These are phyloP conservation scores for Drosophila aff. DNA, from an alignment of 1,140 invertebrate genomes.

Conservation along the genomic window DNA sequence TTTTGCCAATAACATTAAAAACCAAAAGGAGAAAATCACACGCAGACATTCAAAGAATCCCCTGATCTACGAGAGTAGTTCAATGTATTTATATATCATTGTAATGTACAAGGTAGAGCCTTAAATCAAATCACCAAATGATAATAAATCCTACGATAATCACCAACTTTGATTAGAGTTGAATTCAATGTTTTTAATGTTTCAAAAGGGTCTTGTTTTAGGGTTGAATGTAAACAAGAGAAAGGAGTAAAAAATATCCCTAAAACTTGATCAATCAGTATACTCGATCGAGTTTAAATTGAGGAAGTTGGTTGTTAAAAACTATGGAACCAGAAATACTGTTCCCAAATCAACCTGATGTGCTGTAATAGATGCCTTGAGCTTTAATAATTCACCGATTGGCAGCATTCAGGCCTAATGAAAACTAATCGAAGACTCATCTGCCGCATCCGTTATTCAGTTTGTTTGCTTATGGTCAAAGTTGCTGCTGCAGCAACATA, in stretches of 20 bases:
- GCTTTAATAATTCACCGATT: constrained; percentile 1
- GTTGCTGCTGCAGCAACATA: constrained; percentile 34
- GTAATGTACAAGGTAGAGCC: constrained; percentile 54
- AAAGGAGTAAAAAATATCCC: no score
- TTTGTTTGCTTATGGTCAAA: constrained; percentile 28
- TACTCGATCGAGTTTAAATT: not conserved
- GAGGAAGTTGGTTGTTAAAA: no score
- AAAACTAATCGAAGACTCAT: constrained; percentile 22
- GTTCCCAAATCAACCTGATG: not conserved
- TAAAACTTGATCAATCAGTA: no score
- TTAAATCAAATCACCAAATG: constrained; percentile 55
- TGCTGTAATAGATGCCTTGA: not conserved
- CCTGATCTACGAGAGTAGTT: constrained; percentile 37
- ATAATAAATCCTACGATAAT: constrained; percentile 50
- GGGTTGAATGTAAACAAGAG: no score
- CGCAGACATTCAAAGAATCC: constrained; percentile 22
- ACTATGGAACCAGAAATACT: not conserved
- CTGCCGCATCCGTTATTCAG: constrained; percentile 4
- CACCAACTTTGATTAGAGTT: not conserved
- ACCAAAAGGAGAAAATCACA: not conserved
- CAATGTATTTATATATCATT: constrained; percentile 49
- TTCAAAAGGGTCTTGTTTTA: no score
- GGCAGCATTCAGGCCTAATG: constrained; percentile 3
- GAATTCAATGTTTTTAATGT: not conserved
- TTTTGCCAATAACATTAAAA: constrained; percentile 19